Base-by-base conservation (phyloP, 1,140 invertebrate genomes). In the Theocolax elegans region DNA sequence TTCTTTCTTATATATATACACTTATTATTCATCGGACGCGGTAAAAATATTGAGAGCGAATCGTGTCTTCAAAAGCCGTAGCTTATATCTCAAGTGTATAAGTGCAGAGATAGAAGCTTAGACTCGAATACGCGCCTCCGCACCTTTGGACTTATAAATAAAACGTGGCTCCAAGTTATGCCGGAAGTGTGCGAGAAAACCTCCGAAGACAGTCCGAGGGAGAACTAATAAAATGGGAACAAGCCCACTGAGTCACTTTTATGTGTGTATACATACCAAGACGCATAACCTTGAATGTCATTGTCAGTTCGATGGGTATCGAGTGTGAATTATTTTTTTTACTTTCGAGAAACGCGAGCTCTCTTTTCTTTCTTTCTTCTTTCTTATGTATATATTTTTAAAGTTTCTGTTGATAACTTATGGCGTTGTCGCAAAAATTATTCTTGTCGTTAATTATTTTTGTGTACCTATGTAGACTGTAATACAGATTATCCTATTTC, bases 191-290 rank as follows among this genome's bases (percentile, higher is more conserved):
- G 19, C 15, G 46, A 31, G 60, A 29, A n/a, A n/a, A n/a, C n/a
- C 38, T 19, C 25, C 23, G 19, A 38, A 35, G 29, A 64, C 17
- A 51, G 29, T 35, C 19, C 1, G 51, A 17, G 29, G n/a, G n/a
- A 17, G 27, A 29, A 27, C 15, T 10, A 17, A 49, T 49, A 23
- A 63, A 38, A 63, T 31, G 29, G 60, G 60, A 38, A 64, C 46
- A 25, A 29, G 27, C 27, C 12, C n/a, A 0, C 13, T 56, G 63
- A 66, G 53, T 66, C 51, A 66, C 25, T 56, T 66, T 66, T 23
- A 54, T 19, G 38, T 27, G 23, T 10, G 15, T 9, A 3, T 9
- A 15, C 7, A 23, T 13, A 49, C 42, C n/a, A 38, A 35, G 4
- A 35, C 31, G 31, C 10, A 8, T 42, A 42, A 42, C 63, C 49